Conservation (phyloP, 2,797 vertebrate species). For the Oceanodroma leucorhoa region DNA sequence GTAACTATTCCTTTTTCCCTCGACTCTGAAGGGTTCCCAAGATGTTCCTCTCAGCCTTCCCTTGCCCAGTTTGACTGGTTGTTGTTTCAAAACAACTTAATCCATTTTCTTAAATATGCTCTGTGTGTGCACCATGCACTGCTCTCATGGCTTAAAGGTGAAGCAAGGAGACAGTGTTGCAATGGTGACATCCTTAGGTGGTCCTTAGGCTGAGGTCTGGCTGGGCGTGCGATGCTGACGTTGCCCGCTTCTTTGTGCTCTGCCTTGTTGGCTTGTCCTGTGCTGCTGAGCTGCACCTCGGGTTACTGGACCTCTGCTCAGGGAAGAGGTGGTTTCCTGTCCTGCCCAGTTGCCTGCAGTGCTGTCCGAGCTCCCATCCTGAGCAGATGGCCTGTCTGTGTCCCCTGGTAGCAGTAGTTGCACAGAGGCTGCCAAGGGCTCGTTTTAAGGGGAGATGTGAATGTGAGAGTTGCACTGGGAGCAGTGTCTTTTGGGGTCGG, state of each 20-base stretch:
- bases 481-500: fast-evolving
- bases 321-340: not conserved
- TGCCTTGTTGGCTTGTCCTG: not conserved
- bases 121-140: not conserved
- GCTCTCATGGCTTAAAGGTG: not conserved
- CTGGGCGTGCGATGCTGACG: fast-evolving
- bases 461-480: not conserved
- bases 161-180: not conserved
- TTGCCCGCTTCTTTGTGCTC: not conserved
- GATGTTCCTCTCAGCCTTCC: not conserved
- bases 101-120: not conserved
- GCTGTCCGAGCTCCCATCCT: fast-evolving
- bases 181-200: not conserved
- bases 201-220: not conserved
- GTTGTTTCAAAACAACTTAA: not conserved
- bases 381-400: not conserved
- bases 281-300: not conserved
- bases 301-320: not conserved
- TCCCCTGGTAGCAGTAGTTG: fast-evolving
- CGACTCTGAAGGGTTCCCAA: not conserved
- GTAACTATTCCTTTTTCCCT: not conserved
- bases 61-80: not conserved
- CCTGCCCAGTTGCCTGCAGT: not conserved
- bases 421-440: not conserved
- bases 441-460: not conserved